Conservation (phyloP, 2,113 vertebrate genomes). For the Psophia crepitans region DNA sequence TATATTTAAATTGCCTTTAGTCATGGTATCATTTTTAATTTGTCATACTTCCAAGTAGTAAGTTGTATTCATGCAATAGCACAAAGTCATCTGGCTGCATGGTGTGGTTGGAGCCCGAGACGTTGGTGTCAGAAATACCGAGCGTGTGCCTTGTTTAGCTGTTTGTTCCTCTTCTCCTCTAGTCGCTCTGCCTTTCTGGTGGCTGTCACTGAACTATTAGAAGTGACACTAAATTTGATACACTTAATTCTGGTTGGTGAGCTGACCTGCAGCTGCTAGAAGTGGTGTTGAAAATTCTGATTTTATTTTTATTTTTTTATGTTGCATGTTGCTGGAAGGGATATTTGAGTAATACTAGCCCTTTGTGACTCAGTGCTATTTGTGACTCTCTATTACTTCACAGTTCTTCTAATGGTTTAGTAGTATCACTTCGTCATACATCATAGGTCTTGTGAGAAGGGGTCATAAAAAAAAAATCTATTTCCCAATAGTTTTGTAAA, state of each 20-base stretch:
- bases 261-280: neutral
- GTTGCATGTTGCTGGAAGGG: neutral
- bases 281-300: neutral
- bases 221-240: neutral
- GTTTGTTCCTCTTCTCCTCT: neutral
- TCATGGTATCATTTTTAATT: neutral
- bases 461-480: neutral
- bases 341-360: neutral
- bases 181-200: neutral
- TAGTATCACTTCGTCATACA: neutral
- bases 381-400: neutral
- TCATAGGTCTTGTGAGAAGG: neutral
- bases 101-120: neutral
- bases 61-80: neutral
- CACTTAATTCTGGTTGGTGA: neutral
- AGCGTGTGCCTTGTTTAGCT: neutral
- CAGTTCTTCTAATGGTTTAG: neutral
- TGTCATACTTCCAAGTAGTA: neutral
- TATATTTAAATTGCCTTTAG: neutral
- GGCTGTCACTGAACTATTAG: neutral
- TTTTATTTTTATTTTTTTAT: neutral
- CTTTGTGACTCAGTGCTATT: neutral
- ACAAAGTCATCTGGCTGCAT: neutral
- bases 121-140: neutral
- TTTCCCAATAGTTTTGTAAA: neutral